Base-by-base conservation (phyloP, 2,888 invertebrate genomes). In the Clusia tigrina region DNA sequence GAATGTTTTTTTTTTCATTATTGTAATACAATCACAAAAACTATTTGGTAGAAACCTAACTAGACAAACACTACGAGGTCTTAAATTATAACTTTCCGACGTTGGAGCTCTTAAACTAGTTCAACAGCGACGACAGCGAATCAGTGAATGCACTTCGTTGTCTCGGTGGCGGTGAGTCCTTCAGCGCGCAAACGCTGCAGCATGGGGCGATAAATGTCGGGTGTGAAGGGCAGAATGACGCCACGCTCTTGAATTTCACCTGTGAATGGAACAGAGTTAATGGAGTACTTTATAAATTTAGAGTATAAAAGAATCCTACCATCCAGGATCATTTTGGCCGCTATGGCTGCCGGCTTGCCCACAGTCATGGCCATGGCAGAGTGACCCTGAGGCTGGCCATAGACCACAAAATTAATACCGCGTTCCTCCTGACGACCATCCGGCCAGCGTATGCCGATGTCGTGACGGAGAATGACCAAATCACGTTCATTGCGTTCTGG, bases 301-400 rank as follows among this genome's bases (percentile, higher is more conserved):
- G 22, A 17, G 15, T 24, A 10, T 12, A n/a, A 20, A 22, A 15
- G 20, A 5, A 24, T 26, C 67, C 54, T 26, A 81, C 83, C 98
- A 83, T 97, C 96, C 15, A 99, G 86, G 66, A 99, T 89, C 99
- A 99, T 99, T 85, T 96, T 96, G 1, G 96, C 91, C 1, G 98
- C 96, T 73, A 99, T 98, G 20, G 95, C 99, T 5, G 96, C 91
- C 0, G 92, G 98, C 85, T 90, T 95, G 22, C 96, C 96, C 9
- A 96, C 96, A 9, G 94, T 93, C 76, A 92, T 89, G 0, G 95
- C 93, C 99, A 99, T 99, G 24, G 99, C 99, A 0, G 98, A 96
- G 83, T 95, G 94, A 1, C 93, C 92, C 12, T 81, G 74, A 0
- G 87, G 85, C 66, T 92, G 90, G 0, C 98, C 98, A 72, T 99